Evolutionary conservation across 2,888 invertebrate species (phyloP), one percentile per base, ranked within the genome.

Genomic region (Dicyrtoma fusca): DNA sequence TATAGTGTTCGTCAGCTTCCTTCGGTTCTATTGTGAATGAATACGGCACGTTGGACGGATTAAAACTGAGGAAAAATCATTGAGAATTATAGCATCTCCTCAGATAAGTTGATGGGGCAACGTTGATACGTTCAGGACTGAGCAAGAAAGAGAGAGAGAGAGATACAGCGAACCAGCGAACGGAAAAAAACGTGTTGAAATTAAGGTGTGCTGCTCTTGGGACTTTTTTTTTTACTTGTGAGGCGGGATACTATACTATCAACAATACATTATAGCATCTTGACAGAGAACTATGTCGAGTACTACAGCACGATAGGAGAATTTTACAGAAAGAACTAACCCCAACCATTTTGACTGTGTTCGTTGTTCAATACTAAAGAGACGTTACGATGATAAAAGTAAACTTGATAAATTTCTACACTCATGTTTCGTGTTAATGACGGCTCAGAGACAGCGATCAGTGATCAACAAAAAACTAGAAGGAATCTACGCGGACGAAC

Each of bases 121-220:
- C 17, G 51, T 51, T 17, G 17, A n/a, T 13, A 51, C n/a, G n/a
- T n/a, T n/a, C 21, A 55, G 19, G 21, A 14, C 23, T 25, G 57
- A 57, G 25, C 23, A 14, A 4, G 57, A 25, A 25, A 57, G 26
- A 57, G 23, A 23, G 23, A 13, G 25, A 57, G 53, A 17, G 21
- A 21, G 19, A 55, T 8, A 59, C 4, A 23, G 26, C 14, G 34
- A 17, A 13, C 10, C n/a, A 68, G 66, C 25, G n/a, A 44, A 19
- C n/a, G 23, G 44, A 55, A 59, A 68, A 57, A n/a, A 23, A 14
- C 25, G 68, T 68, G 68, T 68, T 68, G 68, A 68, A 68, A 68
- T 68, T 68, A 68, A 68, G 68, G 68, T 68, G 68, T 68, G 68
- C 57, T 68, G 45, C 45, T 34, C 34, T 44, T 68, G 68, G 61